A percentile compares a stretch with the other conserved stretches of the same genome.
phyloP scores from a whole-genome alignment of 2,888 invertebrate genomes.

The Nemoura dubitans region DNA sequence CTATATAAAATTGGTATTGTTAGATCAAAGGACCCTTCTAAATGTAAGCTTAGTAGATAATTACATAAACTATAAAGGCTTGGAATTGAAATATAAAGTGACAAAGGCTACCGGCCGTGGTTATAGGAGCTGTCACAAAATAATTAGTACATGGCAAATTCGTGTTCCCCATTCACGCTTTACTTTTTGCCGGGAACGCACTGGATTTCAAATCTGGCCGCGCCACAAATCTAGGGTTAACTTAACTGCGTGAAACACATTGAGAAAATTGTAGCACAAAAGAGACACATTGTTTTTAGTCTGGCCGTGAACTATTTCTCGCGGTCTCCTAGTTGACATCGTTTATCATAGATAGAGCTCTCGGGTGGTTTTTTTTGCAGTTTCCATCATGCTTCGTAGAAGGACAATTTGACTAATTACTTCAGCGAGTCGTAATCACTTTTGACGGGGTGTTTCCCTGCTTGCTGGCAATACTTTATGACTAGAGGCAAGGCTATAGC shows the following conservation, averaged over 20 bases:
- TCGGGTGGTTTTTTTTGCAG: not conserved
- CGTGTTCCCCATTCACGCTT: not conserved
- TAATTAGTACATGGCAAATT: not conserved
- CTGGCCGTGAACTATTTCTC: too few relatives aligned
- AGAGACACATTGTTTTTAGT: too few relatives aligned
- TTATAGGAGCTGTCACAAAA: not conserved
- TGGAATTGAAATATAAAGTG: not conserved
- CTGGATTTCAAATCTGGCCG: not conserved
- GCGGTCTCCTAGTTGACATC: not conserved
- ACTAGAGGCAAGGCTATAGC: too few relatives aligned
- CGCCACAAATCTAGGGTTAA: not conserved
- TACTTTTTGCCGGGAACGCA: not conserved
- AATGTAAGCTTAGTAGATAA: not conserved
- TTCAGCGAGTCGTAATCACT: not conserved
- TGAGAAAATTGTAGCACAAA: too few relatives aligned
- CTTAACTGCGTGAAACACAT: not conserved
- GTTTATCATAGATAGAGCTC: not conserved
- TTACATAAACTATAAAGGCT: not conserved
- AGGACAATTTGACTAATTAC: not conserved
- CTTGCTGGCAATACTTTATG: not conserved
- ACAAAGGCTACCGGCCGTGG: not conserved
- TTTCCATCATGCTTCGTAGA: not conserved
- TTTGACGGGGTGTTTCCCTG: not conserved
- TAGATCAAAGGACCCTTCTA: not conserved
- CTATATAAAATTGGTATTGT: not conserved